phyloP scores from a whole-genome alignment of 2,888 invertebrate genomes.

The Xestia rhomboidea region DNA sequence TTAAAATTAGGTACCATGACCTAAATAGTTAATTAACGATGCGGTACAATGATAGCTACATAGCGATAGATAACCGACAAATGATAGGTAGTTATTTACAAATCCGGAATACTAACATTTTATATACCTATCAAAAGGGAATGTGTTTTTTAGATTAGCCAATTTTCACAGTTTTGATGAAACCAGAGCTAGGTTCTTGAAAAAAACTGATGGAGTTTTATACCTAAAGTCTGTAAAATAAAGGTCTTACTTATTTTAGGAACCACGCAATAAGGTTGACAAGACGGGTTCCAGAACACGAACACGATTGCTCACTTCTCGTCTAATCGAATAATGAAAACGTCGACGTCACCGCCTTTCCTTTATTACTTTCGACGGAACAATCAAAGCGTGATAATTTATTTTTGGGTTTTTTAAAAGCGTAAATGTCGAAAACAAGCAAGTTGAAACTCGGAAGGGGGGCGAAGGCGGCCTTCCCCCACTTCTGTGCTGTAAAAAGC shows the following conservation, averaged over 20 bases:
- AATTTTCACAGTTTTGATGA: not conserved
- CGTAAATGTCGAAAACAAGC: constrained; percentile 76
- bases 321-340: constrained; percentile 61
- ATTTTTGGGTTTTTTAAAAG: constrained; percentile 76
- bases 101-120: not conserved
- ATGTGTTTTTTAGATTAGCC: not conserved
- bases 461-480: constrained; percentile 40
- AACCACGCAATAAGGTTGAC: constrained; percentile 15
- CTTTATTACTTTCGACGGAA: constrained; percentile 63
- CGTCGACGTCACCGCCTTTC: constrained; percentile 51
- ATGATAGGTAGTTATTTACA: constrained; percentile 4
- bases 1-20: constrained; percentile 8
- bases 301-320: constrained; percentile 42
- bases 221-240: not conserved
- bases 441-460: constrained; percentile 75
- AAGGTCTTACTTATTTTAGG: not conserved
- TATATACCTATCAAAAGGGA: not conserved
- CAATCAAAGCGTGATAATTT: constrained; percentile 74
- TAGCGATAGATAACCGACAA: constrained; percentile 3
- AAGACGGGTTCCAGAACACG: constrained; percentile 23
- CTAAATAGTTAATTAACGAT: constrained; percentile 29
- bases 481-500: constrained; percentile 79
- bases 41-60: constrained; percentile 1
- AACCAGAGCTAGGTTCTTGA: not conserved
- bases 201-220: not conserved